A percentile compares a stretch with the other conserved stretches of the same genome.
Conservation (phyloP, 2,797 vertebrate species). For the Miichthys miiuy region DNA sequence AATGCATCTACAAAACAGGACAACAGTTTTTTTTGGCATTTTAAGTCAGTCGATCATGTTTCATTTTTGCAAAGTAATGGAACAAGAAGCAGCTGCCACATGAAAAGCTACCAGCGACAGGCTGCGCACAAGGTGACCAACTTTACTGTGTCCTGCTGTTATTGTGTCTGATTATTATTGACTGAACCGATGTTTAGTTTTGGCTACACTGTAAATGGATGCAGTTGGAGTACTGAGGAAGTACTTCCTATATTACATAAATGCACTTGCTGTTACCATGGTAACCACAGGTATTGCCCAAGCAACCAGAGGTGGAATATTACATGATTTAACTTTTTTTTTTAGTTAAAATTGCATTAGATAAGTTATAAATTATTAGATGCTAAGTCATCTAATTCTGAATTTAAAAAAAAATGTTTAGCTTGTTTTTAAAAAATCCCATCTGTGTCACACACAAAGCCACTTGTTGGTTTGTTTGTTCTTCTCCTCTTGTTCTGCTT, state of each 20-base stretch:
- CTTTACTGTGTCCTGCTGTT: neutral
- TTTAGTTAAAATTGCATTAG: too few relatives aligned
- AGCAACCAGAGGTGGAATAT: neutral
- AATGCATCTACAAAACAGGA: neutral
- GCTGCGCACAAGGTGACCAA: neutral
- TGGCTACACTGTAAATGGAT: conserved; percentile 4
- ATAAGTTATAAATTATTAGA: neutral
- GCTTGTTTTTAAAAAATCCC: neutral
- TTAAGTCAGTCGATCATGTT: neutral
- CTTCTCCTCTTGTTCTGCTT: conserved; percentile 78
- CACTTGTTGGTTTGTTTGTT: conserved; percentile 66
- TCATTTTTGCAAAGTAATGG: neutral
- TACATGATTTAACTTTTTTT: too few relatives aligned
- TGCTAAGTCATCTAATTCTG: neutral
- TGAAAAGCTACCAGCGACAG: conserved; percentile 5
- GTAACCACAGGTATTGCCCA: neutral
- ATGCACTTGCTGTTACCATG: neutral
- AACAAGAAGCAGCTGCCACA: neutral
- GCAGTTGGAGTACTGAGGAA: neutral
- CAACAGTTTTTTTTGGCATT: neutral
- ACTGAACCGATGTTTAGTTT: neutral
- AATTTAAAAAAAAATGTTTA: neutral
- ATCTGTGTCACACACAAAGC: conserved; percentile 34
- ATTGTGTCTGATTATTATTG: neutral
- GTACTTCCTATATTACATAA: neutral